Conservation (phyloP, 2,888 invertebrate species). For the Harpalus rubripes region DNA sequence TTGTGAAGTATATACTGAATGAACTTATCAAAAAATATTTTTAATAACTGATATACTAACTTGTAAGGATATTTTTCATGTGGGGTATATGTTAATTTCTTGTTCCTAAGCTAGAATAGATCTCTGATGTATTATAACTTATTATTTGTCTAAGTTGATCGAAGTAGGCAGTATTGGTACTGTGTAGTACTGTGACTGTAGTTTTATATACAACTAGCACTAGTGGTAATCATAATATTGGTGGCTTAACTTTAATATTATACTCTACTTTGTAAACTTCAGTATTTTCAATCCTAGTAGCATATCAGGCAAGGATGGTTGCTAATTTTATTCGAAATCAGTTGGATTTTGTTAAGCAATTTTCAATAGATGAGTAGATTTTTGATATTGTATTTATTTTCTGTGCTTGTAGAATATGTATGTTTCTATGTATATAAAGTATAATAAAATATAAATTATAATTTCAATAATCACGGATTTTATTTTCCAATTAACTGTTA, state of each 20-base stretch:
- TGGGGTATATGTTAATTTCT: constrained; percentile 35
- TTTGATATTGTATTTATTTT: constrained; percentile 66
- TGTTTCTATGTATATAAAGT: constrained; percentile 64
- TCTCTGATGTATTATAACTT: constrained; percentile 54
- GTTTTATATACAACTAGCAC: constrained; percentile 64
- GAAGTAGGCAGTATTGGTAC: not conserved
- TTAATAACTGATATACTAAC: constrained; percentile 48
- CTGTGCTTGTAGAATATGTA: constrained; percentile 64
- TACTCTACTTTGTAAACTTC: constrained; percentile 58
- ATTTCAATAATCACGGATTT: constrained; percentile 49
- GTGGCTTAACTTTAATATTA: constrained; percentile 52
- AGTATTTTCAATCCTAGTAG: constrained; percentile 56
- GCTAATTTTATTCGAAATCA: constrained; percentile 30
- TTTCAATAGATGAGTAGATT: constrained; percentile 51
- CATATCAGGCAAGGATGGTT: constrained; percentile 42
- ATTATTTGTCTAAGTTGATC: constrained; percentile 15
- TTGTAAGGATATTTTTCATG: constrained; percentile 38
- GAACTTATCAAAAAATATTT: constrained; percentile 36
- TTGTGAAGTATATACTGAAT: constrained; percentile 20
- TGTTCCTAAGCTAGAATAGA: constrained; percentile 56
- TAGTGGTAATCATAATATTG: constrained; percentile 60
- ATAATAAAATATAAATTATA: constrained; percentile 61
- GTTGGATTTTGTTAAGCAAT: constrained; percentile 38
- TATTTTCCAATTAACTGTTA: not conserved
- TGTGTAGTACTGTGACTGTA: constrained; percentile 58